Percentiles rank a stretch among this genome's conserved stretches.
These are phyloP conservation scores for Polypedilum pembai DNA, from an alignment of 1,140 invertebrate genomes.

Conservation along the genomic window DNA sequence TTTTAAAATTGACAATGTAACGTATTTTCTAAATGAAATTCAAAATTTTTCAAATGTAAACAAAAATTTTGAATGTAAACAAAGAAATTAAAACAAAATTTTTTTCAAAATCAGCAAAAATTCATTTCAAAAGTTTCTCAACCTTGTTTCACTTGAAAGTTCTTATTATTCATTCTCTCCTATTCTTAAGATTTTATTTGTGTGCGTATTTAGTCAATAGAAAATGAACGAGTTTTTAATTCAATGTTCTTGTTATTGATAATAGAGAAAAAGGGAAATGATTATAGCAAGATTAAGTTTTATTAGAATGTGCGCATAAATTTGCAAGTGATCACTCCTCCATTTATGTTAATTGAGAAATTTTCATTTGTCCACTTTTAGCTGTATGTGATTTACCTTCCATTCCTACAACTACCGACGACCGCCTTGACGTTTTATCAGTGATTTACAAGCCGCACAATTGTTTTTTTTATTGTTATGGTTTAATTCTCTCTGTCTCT, in stretches of 20 bases:
- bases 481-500: neutral
- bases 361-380: neutral
- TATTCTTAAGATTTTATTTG: neutral
- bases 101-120: neutral
- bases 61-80: no score
- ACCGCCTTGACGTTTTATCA: neutral
- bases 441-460: conserved; percentile 22
- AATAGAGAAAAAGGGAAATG: no score
- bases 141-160: neutral
- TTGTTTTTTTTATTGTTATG: conserved; percentile 7
- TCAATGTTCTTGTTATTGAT: neutral
- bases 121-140: no score
- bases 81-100: neutral
- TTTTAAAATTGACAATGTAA: no score
- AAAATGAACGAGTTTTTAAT: conserved; percentile 28
- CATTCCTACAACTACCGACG: neutral
- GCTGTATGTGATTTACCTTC: neutral
- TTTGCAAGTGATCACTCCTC: neutral
- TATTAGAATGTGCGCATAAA: no score
- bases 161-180: neutral
- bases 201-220: neutral
- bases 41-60: no score
- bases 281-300: no score
- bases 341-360: conserved; percentile 22
- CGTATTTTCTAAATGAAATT: no score